Evolutionary conservation across 2,797 vertebrate genomes (phyloP).

Genomic region (Menidia menidia): DNA sequence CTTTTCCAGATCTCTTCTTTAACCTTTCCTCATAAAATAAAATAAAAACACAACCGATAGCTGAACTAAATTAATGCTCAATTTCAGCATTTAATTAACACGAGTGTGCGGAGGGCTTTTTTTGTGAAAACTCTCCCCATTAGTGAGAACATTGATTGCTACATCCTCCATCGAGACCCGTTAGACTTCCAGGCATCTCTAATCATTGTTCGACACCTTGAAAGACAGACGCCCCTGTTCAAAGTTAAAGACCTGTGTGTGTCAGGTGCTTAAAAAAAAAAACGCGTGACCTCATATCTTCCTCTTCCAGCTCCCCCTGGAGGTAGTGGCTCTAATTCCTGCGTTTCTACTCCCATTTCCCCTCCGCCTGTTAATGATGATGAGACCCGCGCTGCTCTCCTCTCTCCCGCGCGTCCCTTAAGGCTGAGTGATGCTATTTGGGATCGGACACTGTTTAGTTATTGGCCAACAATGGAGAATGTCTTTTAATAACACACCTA

Average conservation of each 20-base stretch:
- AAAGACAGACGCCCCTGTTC: slow-evolving; percentile 77
- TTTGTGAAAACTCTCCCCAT: slow-evolving; percentile 63
- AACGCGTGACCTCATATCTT: slow-evolving; percentile 75
- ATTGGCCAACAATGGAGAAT: slow-evolving; percentile 88
- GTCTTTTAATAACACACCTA: slow-evolving; percentile 87
- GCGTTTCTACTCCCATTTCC: slow-evolving; percentile 75
- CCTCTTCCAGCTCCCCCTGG: slow-evolving; percentile 73
- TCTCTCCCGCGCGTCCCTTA: slow-evolving; percentile 75
- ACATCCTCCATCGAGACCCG: slow-evolving; percentile 70
- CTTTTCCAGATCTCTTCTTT: slow-evolving; percentile 18
- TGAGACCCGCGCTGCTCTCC: slow-evolving; percentile 71
- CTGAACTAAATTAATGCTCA: slow-evolving; percentile 72
- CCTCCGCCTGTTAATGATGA: slow-evolving; percentile 84
- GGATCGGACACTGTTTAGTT: slow-evolving; percentile 87
- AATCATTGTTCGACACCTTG: slow-evolving; percentile 83
- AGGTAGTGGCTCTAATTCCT: slow-evolving; percentile 81
- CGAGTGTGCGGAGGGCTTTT: slow-evolving; percentile 66
- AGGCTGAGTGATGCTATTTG: slow-evolving; percentile 83
- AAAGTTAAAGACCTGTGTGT: slow-evolving; percentile 82
- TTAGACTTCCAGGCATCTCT: slow-evolving; percentile 76
- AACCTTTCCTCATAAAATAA: slow-evolving; percentile 27
- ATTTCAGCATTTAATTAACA: slow-evolving; percentile 74
- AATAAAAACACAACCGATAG: slow-evolving; percentile 25
- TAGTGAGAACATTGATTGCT: slow-evolving; percentile 74
- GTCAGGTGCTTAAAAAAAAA: slow-evolving; percentile 69